A percentile compares a stretch with the other conserved stretches of the same genome.
phyloP scores from a whole-genome alignment of 2,888 invertebrate genomes.

The Drosophila meridionalis region DNA sequence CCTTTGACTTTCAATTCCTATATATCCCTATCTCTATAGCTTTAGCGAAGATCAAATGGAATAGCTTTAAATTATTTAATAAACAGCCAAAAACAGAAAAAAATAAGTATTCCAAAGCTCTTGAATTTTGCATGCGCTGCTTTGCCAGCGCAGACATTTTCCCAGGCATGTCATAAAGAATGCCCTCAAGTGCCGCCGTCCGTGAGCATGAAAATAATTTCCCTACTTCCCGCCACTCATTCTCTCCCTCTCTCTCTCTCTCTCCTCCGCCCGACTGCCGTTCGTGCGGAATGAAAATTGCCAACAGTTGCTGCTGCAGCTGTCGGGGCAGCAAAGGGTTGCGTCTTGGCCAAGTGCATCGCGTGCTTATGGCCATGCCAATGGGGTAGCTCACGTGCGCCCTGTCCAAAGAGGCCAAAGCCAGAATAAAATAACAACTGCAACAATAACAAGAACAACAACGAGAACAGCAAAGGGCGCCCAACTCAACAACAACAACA shows the following conservation, averaged over 20 bases:
- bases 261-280: background rate
- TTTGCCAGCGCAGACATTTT: slow-evolving; percentile 54
- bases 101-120: slow-evolving; percentile 31
- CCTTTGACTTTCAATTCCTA: background rate
- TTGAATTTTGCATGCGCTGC: slow-evolving; percentile 38
- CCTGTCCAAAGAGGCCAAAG: slow-evolving; percentile 56
- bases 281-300: slow-evolving; percentile 57
- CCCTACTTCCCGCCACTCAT: slow-evolving; percentile 2
- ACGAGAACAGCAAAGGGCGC: slow-evolving; percentile 7
- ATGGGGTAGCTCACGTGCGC: slow-evolving; percentile 58
- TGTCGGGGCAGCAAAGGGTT: slow-evolving; percentile 34
- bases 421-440: slow-evolving; percentile 51
- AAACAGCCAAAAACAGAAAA: slow-evolving; percentile 34
- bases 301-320: slow-evolving; percentile 69
- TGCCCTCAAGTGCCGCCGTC: slow-evolving; percentile 74
- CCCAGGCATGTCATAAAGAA: slow-evolving; percentile 73
- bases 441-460: slow-evolving; percentile 29
- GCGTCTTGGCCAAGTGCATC: slow-evolving; percentile 77
- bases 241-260: background rate
- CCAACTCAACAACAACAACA: slow-evolving; percentile 28
- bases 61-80: slow-evolving; percentile 68
- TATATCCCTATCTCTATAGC: background rate
- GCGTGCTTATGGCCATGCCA: slow-evolving; percentile 64
- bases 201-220: slow-evolving; percentile 77
- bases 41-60: slow-evolving; percentile 25